These are phyloP conservation scores for Columba janthina DNA, from an alignment of 2,113 vertebrate genomes.

Conservation along the genomic window DNA sequence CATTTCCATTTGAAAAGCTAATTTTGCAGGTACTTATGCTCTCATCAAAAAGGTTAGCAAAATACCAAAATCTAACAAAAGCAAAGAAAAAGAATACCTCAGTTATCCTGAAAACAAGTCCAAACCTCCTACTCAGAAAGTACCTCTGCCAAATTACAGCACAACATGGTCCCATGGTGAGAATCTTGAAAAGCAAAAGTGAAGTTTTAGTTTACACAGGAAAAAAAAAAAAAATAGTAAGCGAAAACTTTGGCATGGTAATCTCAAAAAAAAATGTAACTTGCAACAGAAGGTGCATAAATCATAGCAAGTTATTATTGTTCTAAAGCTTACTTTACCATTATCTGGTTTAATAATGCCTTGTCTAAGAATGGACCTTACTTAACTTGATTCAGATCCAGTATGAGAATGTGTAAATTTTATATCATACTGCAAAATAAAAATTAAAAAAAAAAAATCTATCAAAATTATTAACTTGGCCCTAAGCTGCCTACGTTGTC, in stretches of 20 bases:
- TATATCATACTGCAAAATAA: background rate
- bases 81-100: background rate
- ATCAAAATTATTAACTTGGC: background rate
- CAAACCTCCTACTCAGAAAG: constrained; percentile 41
- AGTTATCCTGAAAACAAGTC: constrained; percentile 15
- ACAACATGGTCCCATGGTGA: background rate
- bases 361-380: background rate
- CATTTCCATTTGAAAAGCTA: constrained; percentile 1
- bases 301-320: background rate
- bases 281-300: background rate
- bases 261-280: background rate
- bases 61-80: constrained; percentile 17
- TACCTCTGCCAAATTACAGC: constrained; percentile 25
- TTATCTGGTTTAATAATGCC: background rate
- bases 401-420: background rate
- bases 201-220: background rate
- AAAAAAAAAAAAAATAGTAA: background rate
- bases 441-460: background rate
- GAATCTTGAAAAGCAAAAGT: constrained; percentile 49
- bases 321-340: background rate
- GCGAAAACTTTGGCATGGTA: background rate
- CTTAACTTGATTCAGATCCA: background rate
- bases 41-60: constrained; percentile 33
- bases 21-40: background rate
- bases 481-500: background rate